Evolutionary conservation across 2,113 vertebrate genomes (phyloP), one percentile per base, ranked within the genome.

Genomic region (Leptodactylus fuscus): DNA sequence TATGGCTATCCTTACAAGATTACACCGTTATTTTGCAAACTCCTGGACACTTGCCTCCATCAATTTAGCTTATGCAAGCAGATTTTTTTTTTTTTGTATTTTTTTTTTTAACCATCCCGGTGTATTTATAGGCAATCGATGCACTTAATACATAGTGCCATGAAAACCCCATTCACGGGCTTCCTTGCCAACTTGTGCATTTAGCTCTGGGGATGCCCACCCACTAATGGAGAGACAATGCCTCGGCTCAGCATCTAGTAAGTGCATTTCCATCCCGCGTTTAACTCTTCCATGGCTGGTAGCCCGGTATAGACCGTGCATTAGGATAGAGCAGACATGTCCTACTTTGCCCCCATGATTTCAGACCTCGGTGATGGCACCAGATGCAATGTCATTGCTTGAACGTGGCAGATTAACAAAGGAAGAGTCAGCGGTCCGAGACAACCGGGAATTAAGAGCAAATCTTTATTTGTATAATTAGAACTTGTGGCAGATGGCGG

Each of bases 171-270:
- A 34, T 22, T 69, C 27, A 22, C 32, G 5, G 18, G 32, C 36
- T 32, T 29, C 71, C 34, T 27, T 83, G 82, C 82, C 82, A 83
- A 75, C 24, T 83, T 48, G 82, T 74, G 53, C 71, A 76, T 83
- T 83, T 75, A 83, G 69, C 82, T 83, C 71, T 24, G 53, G 69
- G 82, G 82, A 83, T 46, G 29, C 70, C 70, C 62, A 53, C 65
- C 46, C 38, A n/a, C 82, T 83, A 76, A 75, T 83, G 69, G 51
- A 75, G n/a, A 60, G 20, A 51, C 67, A 69, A 69, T 82, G 18
- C 27, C 18, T 69, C 62, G 16, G 41, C 81, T 41, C 65, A 38
- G 67, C 80, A 49, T 71, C 67, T 38, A 38, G 5, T 22, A 22
- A 10, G 20, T 70, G 34, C 20, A 22, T 38, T 36, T 20, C 16